Evolutionary conservation across 2,113 vertebrate species (phyloP).

Genomic region (Microtus oregoni): DNA sequence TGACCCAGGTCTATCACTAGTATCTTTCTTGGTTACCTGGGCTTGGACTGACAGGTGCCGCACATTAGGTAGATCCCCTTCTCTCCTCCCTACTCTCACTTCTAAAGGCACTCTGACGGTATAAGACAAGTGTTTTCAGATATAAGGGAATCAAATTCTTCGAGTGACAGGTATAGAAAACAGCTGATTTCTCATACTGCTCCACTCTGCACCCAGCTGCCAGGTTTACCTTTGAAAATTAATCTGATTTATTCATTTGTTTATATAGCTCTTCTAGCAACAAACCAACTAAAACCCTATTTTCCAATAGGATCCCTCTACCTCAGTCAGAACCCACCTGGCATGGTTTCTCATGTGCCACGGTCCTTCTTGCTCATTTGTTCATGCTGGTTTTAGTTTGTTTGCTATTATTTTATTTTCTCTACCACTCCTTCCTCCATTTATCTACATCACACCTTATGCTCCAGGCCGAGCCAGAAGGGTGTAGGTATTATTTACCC

Average conservation of each 20-base stretch:
- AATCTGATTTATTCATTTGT: background rate
- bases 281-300: background rate
- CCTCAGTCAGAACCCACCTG: background rate
- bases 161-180: background rate
- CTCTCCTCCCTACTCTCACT: background rate
- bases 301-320: background rate
- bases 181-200: background rate
- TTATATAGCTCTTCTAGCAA: background rate
- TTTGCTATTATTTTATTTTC: background rate
- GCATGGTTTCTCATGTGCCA: background rate
- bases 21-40: background rate
- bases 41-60: background rate
- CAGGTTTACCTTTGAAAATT: background rate
- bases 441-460: background rate
- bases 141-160: background rate
- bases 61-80: background rate
- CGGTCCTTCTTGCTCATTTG: background rate
- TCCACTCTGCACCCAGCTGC: background rate
- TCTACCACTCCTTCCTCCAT: background rate
- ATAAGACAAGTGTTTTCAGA: background rate
- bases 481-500: background rate
- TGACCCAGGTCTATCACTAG: background rate
- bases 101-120: background rate
- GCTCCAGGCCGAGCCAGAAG: background rate
- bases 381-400: background rate